phyloP scores from a whole-genome alignment of 2,113 vertebrate genomes.

The Dicaeum eximium region DNA sequence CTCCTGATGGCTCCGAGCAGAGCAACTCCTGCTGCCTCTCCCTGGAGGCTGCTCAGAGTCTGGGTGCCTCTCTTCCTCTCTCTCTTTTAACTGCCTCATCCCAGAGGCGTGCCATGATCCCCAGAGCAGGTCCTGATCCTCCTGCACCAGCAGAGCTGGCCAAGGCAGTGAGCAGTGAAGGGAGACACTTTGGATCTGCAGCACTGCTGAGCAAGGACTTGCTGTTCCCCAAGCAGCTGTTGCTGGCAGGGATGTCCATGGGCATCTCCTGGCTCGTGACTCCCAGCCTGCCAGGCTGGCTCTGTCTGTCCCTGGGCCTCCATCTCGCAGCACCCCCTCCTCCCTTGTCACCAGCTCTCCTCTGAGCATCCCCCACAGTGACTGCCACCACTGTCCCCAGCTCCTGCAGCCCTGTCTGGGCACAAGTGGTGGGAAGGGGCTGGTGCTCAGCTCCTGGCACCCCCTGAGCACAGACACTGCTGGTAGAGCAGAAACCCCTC shows the following conservation, averaged over 20 bases:
- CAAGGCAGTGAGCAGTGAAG: neutral
- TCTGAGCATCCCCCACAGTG: rapidly evolving
- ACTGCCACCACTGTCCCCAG: neutral
- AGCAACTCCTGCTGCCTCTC: neutral
- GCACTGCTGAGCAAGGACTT: neutral
- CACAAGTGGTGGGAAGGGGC: neutral
- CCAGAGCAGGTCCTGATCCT: neutral
- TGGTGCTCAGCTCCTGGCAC: neutral
- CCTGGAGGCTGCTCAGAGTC: neutral
- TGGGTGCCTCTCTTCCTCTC: neutral
- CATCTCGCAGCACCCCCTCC: rapidly evolving
- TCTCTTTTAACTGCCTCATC: neutral
- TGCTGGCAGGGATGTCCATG: neutral
- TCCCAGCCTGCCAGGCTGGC: neutral
- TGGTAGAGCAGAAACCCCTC: neutral
- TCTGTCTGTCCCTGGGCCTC: rapidly evolving
- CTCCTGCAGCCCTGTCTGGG: neutral
- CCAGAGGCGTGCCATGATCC: rapidly evolving
- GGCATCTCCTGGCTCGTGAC: neutral
- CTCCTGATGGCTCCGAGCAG: neutral
- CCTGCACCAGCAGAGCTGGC: neutral
- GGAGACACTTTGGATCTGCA: neutral
- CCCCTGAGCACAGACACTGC: neutral
- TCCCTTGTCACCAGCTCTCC: neutral
- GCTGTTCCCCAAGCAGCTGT: neutral